Evolutionary conservation across 2,113 vertebrate species (phyloP).

Genomic region (Cyanoramphus novaezelandiae): DNA sequence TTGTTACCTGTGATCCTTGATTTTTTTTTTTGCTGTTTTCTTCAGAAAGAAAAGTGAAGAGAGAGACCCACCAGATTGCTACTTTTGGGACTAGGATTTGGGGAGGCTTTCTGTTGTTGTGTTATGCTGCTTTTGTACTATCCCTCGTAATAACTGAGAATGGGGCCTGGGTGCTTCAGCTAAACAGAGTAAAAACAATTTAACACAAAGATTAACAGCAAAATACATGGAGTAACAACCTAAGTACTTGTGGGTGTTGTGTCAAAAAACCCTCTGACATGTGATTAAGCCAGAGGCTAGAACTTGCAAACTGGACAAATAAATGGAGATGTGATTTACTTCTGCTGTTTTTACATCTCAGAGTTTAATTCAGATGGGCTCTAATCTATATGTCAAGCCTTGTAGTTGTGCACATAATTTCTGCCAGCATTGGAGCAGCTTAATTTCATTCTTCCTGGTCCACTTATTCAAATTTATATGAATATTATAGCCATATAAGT

Average conservation of each 20-base stretch:
- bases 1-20: not conserved
- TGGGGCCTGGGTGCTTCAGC: rapidly evolving
- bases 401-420: not conserved
- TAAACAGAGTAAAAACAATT: not conserved
- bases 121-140: not conserved
- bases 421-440: not conserved
- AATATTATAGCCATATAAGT: not conserved
- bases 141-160: not conserved
- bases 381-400: not conserved
- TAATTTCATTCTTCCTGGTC: not conserved
- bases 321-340: not conserved
- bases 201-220: not conserved
- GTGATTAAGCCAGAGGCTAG: not conserved
- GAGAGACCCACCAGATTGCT: not conserved
- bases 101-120: not conserved
- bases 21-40: not conserved
- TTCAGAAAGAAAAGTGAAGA: not conserved
- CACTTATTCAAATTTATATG: not conserved
- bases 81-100: not conserved
- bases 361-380: not conserved
- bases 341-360: not conserved
- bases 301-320: not conserved
- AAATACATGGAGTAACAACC: not conserved
- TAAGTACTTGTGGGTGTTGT: not conserved
- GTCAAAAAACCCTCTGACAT: not conserved